Base-by-base conservation (phyloP, 2,888 invertebrate genomes). In the Bimastos eiseni region DNA sequence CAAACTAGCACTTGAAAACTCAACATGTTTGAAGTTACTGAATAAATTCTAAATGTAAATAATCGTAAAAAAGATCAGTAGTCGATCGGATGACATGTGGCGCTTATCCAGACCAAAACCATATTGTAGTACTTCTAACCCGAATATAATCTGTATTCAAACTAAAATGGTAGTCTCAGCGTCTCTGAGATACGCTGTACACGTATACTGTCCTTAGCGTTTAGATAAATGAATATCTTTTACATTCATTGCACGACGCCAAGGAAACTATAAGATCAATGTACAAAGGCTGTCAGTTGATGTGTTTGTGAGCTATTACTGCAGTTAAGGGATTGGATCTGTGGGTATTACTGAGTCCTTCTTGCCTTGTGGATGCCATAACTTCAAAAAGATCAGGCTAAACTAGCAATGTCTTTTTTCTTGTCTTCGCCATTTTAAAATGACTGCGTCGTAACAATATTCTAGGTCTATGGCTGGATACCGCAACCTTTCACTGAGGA, bases 381-480 rank as follows among this genome's bases (percentile, higher is more conserved):
- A 41, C 15, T 41, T 41, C 15, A 41, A 41, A 11, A 13, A 17
- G 13, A n/a, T n/a, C n/a, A n/a, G n/a, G n/a, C n/a, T n/a, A 41
- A 41, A 15, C 41, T 11, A 41, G 15, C 41, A 41, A 55, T 30
- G 70, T n/a, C 70, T 90, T n/a, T 90, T n/a, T n/a, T 41, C 38
- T n/a, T 36, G 41, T 33, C 83, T 83, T 37, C 30, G 70, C 33
- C 37, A 70, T 34, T 19, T 17, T 8, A 24, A 49, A 15, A 13
- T 2, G 0, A 36, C 34, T 21, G 34, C 36, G 21, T 83, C 44
- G 15, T 49, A 33, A 44, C n/a, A n/a, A n/a, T 30, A 36, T 30
- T 21, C 11, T 37, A 92, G 92, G 89, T 92, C 70, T 92, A 88
- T 89, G 90, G 88, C 84, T 92, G 92, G 92, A 34, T n/a, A 34